Evolutionary conservation across 2,797 vertebrate genomes (phyloP), one percentile per base, ranked within the genome.

Genomic region (Hozukius guyotensis): DNA sequence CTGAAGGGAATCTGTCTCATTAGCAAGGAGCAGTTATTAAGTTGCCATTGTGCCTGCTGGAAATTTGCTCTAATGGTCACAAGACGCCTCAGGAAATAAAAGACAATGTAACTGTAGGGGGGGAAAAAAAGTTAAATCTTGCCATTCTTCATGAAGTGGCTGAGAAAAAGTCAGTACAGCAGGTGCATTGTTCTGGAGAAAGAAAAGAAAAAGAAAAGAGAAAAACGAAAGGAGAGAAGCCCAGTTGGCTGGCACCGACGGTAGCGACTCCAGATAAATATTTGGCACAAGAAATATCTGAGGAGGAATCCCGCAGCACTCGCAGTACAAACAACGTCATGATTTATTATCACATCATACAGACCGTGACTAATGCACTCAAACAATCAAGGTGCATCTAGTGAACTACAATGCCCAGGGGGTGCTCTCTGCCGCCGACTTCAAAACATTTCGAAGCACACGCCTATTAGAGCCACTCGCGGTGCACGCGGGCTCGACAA

Each of bases 321-420:
- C 4, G 29, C 53, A 56, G 80, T 34, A 70, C 83, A 88, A 85
- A 87, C 82, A 87, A 75, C 82, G 75, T 77, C 85, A 68, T 81
- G 82, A 89, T 92, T 90, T 89, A 90, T 90, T 85, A 88, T 84
- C 77, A 22, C 84, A 55, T 84, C 88, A 53, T 32, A 46, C 89
- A 86, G 85, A 89, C 53, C 80, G 74, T 84, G 88, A 90, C 91
- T 89, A 84, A 91, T 87, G 81, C 85, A 81, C 86, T 91, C 88
- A 88, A 92, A 90, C 86, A 90, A 90, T 88, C 89, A 89, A 89
- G 89, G 88, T 90, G 80, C 88, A 80, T 85, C 86, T 65, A 68
- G 65, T 76, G 70, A 82, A 77, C 83, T 75, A 83, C 80, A 75
- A 76, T 49, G 71, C 86, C 83, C 83, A 57, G 64, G 70, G 70